Conservation (phyloP, 2,797 vertebrate species). For the Pseudochirops corinnae region DNA sequence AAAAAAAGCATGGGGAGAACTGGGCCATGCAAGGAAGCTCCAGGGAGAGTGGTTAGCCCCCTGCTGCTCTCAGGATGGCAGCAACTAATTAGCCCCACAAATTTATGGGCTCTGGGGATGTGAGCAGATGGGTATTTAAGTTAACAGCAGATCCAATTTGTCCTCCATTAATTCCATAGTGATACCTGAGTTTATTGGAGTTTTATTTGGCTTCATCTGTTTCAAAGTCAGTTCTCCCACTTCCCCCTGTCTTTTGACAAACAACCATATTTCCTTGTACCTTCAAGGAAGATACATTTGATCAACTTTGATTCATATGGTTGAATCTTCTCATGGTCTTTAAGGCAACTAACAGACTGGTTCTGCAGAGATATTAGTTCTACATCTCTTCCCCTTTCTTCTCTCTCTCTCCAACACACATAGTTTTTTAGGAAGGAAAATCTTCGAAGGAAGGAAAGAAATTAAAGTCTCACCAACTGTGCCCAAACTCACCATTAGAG, state of each 20-base stretch:
- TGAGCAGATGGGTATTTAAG: conserved; percentile 81
- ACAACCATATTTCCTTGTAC: background rate
- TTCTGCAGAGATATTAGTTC: background rate
- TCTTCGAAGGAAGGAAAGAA: background rate
- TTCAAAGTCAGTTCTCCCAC: conserved; percentile 48
- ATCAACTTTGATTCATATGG: background rate
- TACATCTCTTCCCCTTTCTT: background rate
- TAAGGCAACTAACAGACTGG: background rate
- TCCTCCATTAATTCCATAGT: conserved; percentile 71
- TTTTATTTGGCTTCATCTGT: conserved; percentile 66
- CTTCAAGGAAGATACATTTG: background rate
- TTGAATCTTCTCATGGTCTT: background rate
- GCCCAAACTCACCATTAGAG: background rate
- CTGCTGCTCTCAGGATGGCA: conserved; percentile 74
- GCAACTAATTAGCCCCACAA: conserved; percentile 81
- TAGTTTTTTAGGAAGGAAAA: background rate
- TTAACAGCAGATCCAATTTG: conserved; percentile 72
- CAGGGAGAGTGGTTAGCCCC: conserved; percentile 61
- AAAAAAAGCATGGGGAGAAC: background rate
- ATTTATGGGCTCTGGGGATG: conserved; percentile 78
- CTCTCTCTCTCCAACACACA: accelerated
- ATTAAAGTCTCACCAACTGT: background rate
- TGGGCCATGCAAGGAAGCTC: conserved; percentile 35
- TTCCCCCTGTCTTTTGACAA: conserved; percentile 49
- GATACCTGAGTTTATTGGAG: conserved; percentile 64